These are phyloP conservation scores for Abscondita cerata DNA, from an alignment of 2,888 invertebrate genomes.

Conservation along the genomic window DNA sequence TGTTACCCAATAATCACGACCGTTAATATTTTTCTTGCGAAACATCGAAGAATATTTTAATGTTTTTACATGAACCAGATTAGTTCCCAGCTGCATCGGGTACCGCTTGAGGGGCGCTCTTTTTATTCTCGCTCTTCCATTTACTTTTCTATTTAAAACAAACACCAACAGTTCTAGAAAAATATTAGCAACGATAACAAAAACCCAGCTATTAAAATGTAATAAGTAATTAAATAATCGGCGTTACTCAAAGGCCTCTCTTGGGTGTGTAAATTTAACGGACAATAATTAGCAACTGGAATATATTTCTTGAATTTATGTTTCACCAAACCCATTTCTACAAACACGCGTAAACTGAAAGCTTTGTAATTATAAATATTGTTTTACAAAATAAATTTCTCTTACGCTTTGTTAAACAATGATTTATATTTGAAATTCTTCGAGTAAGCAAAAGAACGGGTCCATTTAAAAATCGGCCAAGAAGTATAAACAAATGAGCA, in stretches of 20 bases:
- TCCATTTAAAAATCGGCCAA: conserved; percentile 68
- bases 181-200: conserved; percentile 60
- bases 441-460: conserved; percentile 77
- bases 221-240: conserved; percentile 77
- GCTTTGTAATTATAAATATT: too few relatives aligned
- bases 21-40: not conserved
- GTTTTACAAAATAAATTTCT: too few relatives aligned
- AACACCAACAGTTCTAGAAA: too few relatives aligned
- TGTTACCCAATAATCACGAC: not conserved
- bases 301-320: conserved; percentile 65
- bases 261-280: conserved; percentile 75
- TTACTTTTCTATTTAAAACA: too few relatives aligned
- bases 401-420: conserved; percentile 76
- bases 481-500: conserved; percentile 82
- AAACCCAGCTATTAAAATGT: conserved; percentile 72
- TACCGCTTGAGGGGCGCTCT: too few relatives aligned
- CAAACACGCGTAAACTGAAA: conserved; percentile 66
- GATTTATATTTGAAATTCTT: conserved; percentile 65
- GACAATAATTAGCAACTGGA: conserved; percentile 76
- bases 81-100: not conserved
- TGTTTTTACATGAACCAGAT: not conserved
- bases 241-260: conserved; percentile 75
- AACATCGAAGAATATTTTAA: not conserved
- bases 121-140: conserved; percentile 1
- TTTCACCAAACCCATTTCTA: conserved; percentile 75